phyloP scores from a whole-genome alignment of 2,888 invertebrate genomes.

The Xanthorhoe designata region DNA sequence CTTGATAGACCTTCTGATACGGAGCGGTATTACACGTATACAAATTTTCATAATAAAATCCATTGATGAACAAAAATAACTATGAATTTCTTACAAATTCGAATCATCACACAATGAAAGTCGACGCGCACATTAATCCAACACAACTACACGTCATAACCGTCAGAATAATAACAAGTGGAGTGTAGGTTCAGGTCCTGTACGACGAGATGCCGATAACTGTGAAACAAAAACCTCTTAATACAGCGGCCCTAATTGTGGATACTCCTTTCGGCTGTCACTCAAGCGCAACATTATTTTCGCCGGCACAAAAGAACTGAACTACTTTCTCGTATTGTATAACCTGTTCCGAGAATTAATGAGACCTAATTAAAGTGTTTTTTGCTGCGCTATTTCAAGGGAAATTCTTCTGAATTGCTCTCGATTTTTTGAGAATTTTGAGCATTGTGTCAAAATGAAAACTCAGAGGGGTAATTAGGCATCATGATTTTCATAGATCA shows the following conservation, averaged over 20 bases:
- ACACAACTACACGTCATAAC: not conserved
- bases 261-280: conserved; percentile 56
- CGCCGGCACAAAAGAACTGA: conserved; percentile 56
- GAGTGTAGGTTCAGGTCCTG: not conserved
- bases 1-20: too few relatives aligned
- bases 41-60: too few relatives aligned
- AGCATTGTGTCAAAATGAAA: conserved; percentile 25
- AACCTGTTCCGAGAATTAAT: conserved; percentile 60
- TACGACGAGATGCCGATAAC: conserved; percentile 24
- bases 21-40: too few relatives aligned
- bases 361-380: conserved; percentile 58
- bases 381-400: conserved; percentile 48
- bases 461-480: conserved; percentile 19
- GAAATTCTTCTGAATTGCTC: conserved; percentile 47
- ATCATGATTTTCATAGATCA: too few relatives aligned
- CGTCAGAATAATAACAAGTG: conserved; percentile 1
- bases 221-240: conserved; percentile 32
- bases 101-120: not conserved
- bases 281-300: conserved; percentile 55
- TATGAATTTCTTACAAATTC: not conserved
- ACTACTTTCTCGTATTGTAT: conserved; percentile 58
- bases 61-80: not conserved
- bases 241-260: conserved; percentile 50
- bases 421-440: conserved; percentile 32
- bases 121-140: not conserved